phyloP scores from a whole-genome alignment of 2,797 vertebrate species.

The Hirundo rustica region DNA sequence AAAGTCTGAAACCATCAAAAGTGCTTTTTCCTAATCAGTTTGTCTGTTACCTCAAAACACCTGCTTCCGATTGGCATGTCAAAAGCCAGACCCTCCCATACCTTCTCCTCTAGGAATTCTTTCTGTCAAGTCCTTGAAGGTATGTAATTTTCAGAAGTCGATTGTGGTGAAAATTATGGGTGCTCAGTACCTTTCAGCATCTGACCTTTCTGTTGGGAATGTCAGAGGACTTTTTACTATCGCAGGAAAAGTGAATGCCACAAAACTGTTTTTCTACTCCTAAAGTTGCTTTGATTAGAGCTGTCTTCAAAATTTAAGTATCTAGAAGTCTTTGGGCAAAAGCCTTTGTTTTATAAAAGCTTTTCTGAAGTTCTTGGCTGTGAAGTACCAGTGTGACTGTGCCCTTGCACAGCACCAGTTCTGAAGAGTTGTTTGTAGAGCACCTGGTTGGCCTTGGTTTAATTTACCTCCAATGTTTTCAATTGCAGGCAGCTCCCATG shows the following conservation, averaged over 20 bases:
- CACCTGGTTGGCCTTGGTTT: background rate
- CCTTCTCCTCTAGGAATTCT: background rate
- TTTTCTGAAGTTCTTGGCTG: background rate
- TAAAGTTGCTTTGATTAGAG: background rate
- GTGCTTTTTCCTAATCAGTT: background rate
- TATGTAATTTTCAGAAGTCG: background rate
- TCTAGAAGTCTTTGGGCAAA: background rate
- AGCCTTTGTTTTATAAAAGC: background rate
- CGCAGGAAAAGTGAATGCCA: background rate
- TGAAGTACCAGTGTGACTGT: background rate
- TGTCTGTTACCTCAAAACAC: background rate
- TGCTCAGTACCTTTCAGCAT: background rate
- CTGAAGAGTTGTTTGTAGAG: background rate
- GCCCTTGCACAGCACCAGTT: background rate
- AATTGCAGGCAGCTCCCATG: background rate
- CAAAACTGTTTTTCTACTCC: background rate
- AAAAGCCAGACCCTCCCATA: background rate
- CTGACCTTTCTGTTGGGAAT: background rate
- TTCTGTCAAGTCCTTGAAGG: background rate
- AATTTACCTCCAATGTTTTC: background rate
- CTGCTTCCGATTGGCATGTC: background rate
- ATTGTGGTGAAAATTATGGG: background rate
- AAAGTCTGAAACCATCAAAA: background rate
- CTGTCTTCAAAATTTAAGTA: background rate
- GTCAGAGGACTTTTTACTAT: background rate